phyloP scores from a whole-genome alignment of 2,888 invertebrate species.

The Rhingia campestris region DNA sequence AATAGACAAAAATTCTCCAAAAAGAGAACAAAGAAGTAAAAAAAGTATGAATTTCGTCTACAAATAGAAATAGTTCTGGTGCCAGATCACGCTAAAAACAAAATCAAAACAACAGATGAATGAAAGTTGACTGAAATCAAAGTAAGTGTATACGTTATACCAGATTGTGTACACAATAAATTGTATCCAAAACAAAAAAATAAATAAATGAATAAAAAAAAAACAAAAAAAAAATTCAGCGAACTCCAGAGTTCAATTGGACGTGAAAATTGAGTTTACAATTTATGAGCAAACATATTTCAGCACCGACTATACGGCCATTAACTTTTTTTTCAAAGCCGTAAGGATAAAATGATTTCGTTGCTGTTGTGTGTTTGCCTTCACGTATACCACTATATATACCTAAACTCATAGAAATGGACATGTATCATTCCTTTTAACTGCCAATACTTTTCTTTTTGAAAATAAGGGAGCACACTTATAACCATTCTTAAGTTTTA shows the following conservation, averaged over 20 bases:
- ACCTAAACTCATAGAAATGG: constrained; percentile 8
- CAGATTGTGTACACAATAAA: background rate
- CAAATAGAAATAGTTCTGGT: constrained; percentile 9
- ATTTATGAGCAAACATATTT: constrained; percentile 66
- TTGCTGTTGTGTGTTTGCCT: constrained; percentile 20
- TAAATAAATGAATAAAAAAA: constrained; percentile 20
- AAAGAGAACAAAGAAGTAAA: background rate
- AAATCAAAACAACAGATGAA: background rate
- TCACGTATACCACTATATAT: background rate
- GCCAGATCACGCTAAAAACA: constrained; percentile 25
- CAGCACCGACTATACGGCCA: constrained; percentile 61
- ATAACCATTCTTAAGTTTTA: constrained; percentile 22
- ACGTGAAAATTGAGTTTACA: constrained; percentile 63
- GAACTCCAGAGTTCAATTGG: constrained; percentile 57
- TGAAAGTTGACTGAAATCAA: constrained; percentile 23
- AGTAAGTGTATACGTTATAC: background rate
- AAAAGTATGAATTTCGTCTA: background rate
- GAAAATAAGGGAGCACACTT: constrained; percentile 25
- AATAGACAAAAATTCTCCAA: background rate
- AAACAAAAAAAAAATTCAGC: background rate
- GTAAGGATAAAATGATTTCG: constrained; percentile 44
- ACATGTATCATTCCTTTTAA: constrained; percentile 40
- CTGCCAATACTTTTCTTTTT: constrained; percentile 39
- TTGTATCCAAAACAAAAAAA: background rate
- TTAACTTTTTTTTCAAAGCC: constrained; percentile 29